These are phyloP conservation scores for Peromyscus eremicus DNA, from an alignment of 2,797 vertebrate genomes.

Conservation along the genomic window DNA sequence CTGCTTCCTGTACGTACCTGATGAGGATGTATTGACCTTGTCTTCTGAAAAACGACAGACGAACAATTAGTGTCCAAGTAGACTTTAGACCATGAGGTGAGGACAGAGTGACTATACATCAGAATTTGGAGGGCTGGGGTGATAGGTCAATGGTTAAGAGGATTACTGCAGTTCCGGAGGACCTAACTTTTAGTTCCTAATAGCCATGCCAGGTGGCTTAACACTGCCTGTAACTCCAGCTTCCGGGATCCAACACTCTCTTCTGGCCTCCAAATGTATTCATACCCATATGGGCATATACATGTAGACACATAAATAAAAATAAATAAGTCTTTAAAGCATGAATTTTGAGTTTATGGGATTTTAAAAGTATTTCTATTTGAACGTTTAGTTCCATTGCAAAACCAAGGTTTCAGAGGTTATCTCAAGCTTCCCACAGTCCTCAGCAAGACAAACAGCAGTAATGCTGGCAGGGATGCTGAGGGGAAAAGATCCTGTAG, in stretches of 20 bases:
- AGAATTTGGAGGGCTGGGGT: background rate
- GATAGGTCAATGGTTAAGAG: background rate
- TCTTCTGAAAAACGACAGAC: background rate
- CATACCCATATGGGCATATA: too few relatives aligned
- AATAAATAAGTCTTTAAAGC: background rate
- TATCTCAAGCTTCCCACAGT: background rate
- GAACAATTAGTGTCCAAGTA: background rate
- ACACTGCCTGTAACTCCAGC: background rate
- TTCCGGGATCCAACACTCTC: background rate
- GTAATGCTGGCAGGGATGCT: background rate
- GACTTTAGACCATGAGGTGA: background rate
- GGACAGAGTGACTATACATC: background rate
- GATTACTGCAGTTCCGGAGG: background rate
- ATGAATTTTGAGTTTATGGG: background rate
- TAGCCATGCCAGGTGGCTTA: background rate
- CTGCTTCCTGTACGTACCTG: background rate
- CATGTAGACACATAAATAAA: background rate
- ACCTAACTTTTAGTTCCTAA: background rate
- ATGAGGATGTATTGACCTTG: background rate
- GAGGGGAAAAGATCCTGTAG: background rate
- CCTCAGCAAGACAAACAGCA: background rate
- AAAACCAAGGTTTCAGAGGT: background rate
- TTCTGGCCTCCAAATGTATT: background rate
- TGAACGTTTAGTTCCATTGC: background rate
- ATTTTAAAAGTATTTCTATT: constrained; percentile 33